Conservation (phyloP, 2,888 invertebrate species). For the Glyphotaelius pellucidus region DNA sequence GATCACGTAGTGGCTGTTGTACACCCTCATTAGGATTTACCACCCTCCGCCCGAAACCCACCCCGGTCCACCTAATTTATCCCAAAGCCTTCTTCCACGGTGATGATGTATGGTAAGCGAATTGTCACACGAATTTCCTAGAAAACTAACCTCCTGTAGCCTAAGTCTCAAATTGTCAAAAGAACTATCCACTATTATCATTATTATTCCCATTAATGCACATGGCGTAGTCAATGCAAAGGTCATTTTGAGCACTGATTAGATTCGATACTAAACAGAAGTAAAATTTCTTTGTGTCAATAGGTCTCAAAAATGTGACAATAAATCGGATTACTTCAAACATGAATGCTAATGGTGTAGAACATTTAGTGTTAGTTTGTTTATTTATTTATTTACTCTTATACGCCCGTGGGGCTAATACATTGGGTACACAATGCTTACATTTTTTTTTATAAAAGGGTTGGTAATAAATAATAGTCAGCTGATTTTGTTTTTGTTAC, state of each 20-base stretch:
- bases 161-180: not conserved
- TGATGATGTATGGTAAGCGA: not conserved
- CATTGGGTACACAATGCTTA: no score
- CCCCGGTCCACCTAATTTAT: not conserved
- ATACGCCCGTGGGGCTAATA: no score
- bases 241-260: not conserved
- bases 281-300: not conserved
- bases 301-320: no score
- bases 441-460: no score
- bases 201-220: not conserved
- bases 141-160: no score
- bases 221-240: not conserved
- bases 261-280: not conserved
- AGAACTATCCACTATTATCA: not conserved
- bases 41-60: not conserved
- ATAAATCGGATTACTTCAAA: no score
- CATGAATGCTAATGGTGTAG: no score
- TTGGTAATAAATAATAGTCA: no score
- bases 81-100: not conserved
- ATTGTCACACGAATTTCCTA: not conserved
- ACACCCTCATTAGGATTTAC: not conserved
- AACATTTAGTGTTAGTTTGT: no score
- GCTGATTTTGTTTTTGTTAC: no score
- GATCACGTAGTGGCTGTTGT: constrained; percentile 54
- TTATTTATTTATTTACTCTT: no score